A percentile compares a stretch with the other conserved stretches of the same genome.
Conservation (phyloP, 2,888 invertebrate species). For the Drosophila fungiperda region DNA sequence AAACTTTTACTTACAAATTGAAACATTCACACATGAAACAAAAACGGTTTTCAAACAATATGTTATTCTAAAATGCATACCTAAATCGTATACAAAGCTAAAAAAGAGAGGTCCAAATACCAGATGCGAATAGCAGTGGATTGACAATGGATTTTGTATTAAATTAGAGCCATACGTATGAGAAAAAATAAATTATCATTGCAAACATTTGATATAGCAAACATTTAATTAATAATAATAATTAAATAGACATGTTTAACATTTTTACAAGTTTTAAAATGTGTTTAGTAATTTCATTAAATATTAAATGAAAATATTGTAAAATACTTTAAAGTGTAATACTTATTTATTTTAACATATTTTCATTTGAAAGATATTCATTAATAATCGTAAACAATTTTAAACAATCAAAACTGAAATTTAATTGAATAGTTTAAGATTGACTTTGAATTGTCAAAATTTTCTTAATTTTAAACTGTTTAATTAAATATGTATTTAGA, state of each 20-base stretch:
- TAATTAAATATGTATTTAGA: conserved; percentile 7
- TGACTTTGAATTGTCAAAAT: neutral
- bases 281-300: neutral
- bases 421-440: conserved; percentile 28
- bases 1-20: conserved; percentile 43
- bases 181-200: neutral
- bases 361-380: conserved; percentile 8
- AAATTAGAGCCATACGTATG: conserved; percentile 28
- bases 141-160: conserved; percentile 45
- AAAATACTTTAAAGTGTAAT: conserved; percentile 7
- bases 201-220: neutral
- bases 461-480: conserved; percentile 19
- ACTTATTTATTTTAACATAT: conserved; percentile 17
- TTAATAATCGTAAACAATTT: neutral
- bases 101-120: conserved; percentile 50
- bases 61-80: conserved; percentile 47
- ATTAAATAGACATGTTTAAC: neutral
- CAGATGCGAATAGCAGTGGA: conserved; percentile 18
- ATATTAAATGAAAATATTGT: conserved; percentile 13
- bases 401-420: neutral
- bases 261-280: neutral
- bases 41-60: conserved; percentile 21
- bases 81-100: conserved; percentile 25
- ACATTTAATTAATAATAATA: neutral
- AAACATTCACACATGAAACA: conserved; percentile 34